phyloP scores from a whole-genome alignment of 2,888 invertebrate species.

The Phalangium opilio region DNA sequence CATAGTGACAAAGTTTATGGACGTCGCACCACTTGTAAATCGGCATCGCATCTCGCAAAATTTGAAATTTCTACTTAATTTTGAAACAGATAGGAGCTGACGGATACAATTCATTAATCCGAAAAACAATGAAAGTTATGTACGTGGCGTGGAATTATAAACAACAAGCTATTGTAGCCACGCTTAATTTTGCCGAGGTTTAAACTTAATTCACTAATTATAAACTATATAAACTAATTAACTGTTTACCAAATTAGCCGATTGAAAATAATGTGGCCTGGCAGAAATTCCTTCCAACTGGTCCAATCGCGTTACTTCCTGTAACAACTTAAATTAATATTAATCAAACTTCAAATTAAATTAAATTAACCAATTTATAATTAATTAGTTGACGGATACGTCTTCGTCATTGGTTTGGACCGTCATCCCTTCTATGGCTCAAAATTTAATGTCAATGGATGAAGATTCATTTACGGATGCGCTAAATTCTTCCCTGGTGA shows the following conservation, averaged over 20 bases:
- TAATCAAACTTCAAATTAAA: neutral
- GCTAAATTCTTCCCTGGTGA: constrained; percentile 41
- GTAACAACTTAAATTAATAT: constrained; percentile 36
- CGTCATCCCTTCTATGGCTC: constrained; percentile 56
- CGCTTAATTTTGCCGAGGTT: constrained; percentile 63
- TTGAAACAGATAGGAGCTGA: constrained; percentile 73
- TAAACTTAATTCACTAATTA: neutral
- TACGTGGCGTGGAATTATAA: constrained; percentile 70
- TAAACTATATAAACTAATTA: too few relatives aligned
- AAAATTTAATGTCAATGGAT: constrained; percentile 48
- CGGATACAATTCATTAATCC: constrained; percentile 74
- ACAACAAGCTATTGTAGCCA: constrained; percentile 76
- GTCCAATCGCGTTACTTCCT: constrained; percentile 83
- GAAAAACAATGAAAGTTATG: constrained; percentile 62
- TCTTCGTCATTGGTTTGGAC: constrained; percentile 91
- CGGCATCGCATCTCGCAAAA: too few relatives aligned
- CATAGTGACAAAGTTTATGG: too few relatives aligned
- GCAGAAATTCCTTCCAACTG: constrained; percentile 85
- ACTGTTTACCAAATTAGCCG: constrained; percentile 35
- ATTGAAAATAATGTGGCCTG: constrained; percentile 74
- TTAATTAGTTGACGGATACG: constrained; percentile 45
- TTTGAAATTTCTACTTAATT: constrained; percentile 19
- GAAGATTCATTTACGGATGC: constrained; percentile 71
- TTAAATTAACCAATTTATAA: too few relatives aligned
- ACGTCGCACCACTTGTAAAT: too few relatives aligned